Conservation (phyloP, 2,888 invertebrate genomes). For the Temnothorax unifasciatus region DNA sequence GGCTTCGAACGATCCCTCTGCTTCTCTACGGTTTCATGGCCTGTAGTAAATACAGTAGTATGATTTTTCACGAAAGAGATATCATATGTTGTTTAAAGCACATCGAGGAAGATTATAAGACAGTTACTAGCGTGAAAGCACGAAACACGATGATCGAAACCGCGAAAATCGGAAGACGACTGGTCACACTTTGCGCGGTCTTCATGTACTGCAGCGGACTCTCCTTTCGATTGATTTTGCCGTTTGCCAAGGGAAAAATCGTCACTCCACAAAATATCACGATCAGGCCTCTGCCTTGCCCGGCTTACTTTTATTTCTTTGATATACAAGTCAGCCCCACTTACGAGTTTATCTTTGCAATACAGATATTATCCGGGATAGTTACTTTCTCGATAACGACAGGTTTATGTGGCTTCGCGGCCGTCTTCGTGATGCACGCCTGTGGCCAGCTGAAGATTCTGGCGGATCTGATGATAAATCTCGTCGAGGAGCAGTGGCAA, state of each 20-base stretch:
- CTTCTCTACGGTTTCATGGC: constrained; percentile 70
- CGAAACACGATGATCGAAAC: constrained; percentile 69
- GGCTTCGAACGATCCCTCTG: constrained; percentile 62
- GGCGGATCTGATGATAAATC: constrained; percentile 58
- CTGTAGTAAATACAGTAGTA: constrained; percentile 68
- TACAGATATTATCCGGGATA: constrained; percentile 72
- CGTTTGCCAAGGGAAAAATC: constrained; percentile 67
- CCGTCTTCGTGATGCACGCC: constrained; percentile 72
- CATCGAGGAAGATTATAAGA: constrained; percentile 72
- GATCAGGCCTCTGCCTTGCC: constrained; percentile 70
- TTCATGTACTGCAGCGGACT: constrained; percentile 75
- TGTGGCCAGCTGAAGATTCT: constrained; percentile 75
- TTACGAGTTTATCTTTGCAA: constrained; percentile 72
- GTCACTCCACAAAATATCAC: constrained; percentile 65
- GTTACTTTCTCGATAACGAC: constrained; percentile 71
- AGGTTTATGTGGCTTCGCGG: constrained; percentile 72
- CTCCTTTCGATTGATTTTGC: constrained; percentile 73
- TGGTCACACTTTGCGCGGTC: constrained; percentile 67
- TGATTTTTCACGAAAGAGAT: constrained; percentile 47
- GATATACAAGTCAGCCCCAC: constrained; percentile 67
- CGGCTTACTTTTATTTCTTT: constrained; percentile 64
- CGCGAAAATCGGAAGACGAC: constrained; percentile 67
- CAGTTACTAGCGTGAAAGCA: constrained; percentile 36
- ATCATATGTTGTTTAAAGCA: constrained; percentile 69
- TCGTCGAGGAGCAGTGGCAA: constrained; percentile 55